These are phyloP conservation scores for Lates japonicus DNA, from an alignment of 2,797 vertebrate species.

Conservation along the genomic window DNA sequence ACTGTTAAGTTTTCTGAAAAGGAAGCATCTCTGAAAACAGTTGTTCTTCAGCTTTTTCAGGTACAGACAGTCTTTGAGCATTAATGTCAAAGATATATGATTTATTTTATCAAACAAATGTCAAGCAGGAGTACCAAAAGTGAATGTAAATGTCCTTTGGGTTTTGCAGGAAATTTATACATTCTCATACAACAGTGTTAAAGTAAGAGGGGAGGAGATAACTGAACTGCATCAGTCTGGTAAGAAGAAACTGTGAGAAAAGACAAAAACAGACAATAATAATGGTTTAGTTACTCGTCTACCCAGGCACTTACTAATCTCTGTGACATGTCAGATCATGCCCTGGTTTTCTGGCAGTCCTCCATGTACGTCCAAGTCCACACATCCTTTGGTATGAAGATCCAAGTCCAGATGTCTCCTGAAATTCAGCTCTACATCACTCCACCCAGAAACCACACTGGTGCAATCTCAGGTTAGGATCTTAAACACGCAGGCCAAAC, in stretches of 20 bases:
- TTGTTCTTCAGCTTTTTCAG: conserved; percentile 68
- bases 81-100: not conserved
- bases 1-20: conserved; percentile 57
- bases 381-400: conserved; percentile 76
- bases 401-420: conserved; percentile 81
- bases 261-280: not conserved
- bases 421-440: conserved; percentile 82
- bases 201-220: conserved; percentile 60
- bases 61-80: conserved; percentile 49
- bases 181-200: conserved; percentile 71
- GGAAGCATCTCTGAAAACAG: conserved; percentile 46
- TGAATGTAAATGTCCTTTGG: not conserved
- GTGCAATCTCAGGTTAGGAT: conserved; percentile 71
- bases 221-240: conserved; percentile 77
- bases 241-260: conserved; percentile 43
- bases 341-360: conserved; percentile 83
- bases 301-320: not conserved
- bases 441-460: conserved; percentile 41
- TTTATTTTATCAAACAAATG: not conserved
- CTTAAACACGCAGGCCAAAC: not conserved
- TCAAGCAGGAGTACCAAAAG: not conserved
- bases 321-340: conserved; percentile 65
- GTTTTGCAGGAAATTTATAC: conserved; percentile 72
- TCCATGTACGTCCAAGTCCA: conserved; percentile 82
- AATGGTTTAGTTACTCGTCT: fast-evolving